A percentile compares a stretch with the other conserved stretches of the same genome.
Conservation (phyloP, 2,888 invertebrate species). For the Lasioglossum marginatum region DNA sequence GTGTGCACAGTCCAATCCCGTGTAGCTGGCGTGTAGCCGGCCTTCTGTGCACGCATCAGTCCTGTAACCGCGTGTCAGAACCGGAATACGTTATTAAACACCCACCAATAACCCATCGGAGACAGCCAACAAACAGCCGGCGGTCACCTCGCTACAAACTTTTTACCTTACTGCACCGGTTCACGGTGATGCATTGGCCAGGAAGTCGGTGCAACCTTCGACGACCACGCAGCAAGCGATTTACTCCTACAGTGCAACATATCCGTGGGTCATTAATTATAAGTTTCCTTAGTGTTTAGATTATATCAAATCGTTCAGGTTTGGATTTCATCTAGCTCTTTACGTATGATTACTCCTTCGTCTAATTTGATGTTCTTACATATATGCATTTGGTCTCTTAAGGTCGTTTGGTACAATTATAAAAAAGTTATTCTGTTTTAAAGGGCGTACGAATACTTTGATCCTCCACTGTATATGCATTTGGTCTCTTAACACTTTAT, state of each 20-base stretch:
- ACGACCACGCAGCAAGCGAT: not conserved
- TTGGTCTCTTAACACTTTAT: not conserved
- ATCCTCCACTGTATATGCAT: too few species aligned
- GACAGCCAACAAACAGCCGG: constrained; percentile 34
- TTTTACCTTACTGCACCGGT: constrained; percentile 11
- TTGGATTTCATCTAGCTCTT: too few species aligned
- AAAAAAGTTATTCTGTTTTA: too few species aligned
- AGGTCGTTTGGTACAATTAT: too few species aligned
- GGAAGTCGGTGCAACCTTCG: not conserved
- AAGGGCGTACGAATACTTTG: too few species aligned
- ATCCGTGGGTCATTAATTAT: not conserved
- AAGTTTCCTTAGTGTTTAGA: not conserved
- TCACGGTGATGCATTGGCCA: constrained; percentile 1
- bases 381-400: too few species aligned
- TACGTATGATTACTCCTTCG: not conserved
- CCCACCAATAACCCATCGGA: constrained; percentile 58
- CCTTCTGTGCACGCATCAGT: constrained; percentile 38
- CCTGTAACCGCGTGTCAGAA: constrained; percentile 62
- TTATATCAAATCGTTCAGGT: not conserved
- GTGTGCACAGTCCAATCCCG: constrained; percentile 31
- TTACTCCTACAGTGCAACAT: not conserved
- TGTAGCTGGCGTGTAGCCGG: constrained; percentile 14
- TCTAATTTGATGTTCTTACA: not conserved
- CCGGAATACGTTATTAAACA: constrained; percentile 74
- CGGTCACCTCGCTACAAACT: constrained; percentile 26